A percentile compares a stretch with the other conserved stretches of the same genome.
These are phyloP conservation scores for Denticeps clupeoides DNA, from an alignment of 2,797 vertebrate species.

Conservation along the genomic window DNA sequence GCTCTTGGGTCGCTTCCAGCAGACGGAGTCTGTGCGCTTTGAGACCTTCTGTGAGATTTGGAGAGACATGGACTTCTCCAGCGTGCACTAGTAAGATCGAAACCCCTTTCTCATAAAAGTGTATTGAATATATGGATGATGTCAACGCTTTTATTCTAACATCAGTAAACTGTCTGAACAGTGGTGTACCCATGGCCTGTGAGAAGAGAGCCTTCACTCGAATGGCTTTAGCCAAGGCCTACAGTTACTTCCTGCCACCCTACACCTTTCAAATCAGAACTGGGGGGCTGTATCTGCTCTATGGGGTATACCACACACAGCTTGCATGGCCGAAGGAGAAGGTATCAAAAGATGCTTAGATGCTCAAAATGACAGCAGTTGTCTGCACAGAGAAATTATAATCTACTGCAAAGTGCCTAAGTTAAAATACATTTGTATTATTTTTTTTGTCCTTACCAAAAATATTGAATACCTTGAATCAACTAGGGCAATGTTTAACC, in stretches of 20 bases:
- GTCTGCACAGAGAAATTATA: neutral
- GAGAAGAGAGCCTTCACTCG: constrained; percentile 60
- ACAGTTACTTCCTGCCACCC: constrained; percentile 63
- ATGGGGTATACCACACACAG: constrained; percentile 68
- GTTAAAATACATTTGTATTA: too few relatives aligned
- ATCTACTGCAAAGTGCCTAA: too few relatives aligned
- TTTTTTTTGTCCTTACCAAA: constrained; percentile 15
- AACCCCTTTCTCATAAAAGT: neutral
- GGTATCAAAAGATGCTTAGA: constrained; percentile 47
- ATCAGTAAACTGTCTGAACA: constrained; percentile 28
- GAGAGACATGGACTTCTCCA: constrained; percentile 62
- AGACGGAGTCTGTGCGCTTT: constrained; percentile 61
- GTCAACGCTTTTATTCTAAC: neutral
- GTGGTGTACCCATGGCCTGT: constrained; percentile 56
- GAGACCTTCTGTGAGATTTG: constrained; percentile 66
- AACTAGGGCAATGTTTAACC: too few relatives aligned
- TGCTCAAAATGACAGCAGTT: constrained; percentile 26
- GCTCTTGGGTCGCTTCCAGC: constrained; percentile 62
- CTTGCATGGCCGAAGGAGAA: constrained; percentile 69
- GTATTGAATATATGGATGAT: neutral
- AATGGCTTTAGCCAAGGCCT: constrained; percentile 54
- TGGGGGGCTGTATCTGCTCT: constrained; percentile 69
- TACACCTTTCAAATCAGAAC: constrained; percentile 74
- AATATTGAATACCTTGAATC: too few relatives aligned
- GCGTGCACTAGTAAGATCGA: constrained; percentile 59